phyloP scores from a whole-genome alignment of 2,113 vertebrate species.

The Amphiprion percula region DNA sequence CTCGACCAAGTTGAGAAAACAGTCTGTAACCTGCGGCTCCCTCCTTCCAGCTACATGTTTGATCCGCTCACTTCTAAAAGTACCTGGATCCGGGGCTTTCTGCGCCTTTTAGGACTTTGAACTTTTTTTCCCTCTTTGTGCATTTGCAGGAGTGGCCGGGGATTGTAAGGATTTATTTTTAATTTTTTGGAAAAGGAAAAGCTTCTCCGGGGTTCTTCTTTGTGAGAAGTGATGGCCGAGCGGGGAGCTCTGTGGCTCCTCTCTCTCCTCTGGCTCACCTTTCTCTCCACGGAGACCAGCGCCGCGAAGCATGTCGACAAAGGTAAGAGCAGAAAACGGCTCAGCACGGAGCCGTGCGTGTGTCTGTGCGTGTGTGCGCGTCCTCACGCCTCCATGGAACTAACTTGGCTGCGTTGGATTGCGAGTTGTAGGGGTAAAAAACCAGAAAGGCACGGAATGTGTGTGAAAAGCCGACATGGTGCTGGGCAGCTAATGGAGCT shows the following conservation, averaged over 20 bases:
- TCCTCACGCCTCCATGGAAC: neutral
- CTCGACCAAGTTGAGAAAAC: slow-evolving; percentile 82
- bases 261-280: slow-evolving; percentile 86
- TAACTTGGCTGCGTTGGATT: slow-evolving; percentile 42
- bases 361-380: neutral
- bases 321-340: slow-evolving; percentile 74
- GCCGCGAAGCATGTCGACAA: slow-evolving; percentile 83
- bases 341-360: neutral
- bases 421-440: slow-evolving; percentile 19
- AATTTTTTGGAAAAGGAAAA: slow-evolving; percentile 19
- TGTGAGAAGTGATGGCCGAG: slow-evolving; percentile 88
- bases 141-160: slow-evolving; percentile 53
- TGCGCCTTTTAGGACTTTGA: slow-evolving; percentile 74
- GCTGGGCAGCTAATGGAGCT: slow-evolving; percentile 40
- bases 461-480: slow-evolving; percentile 28
- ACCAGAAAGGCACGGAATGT: slow-evolving; percentile 25
- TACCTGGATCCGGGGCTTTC: slow-evolving; percentile 78
- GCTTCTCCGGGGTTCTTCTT: slow-evolving; percentile 68
- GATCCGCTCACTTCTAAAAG: slow-evolving; percentile 72
- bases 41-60: slow-evolving; percentile 79
- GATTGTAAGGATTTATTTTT: slow-evolving; percentile 67
- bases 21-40: slow-evolving; percentile 72
- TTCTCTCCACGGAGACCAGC: slow-evolving; percentile 72
- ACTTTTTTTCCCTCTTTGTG: slow-evolving; percentile 64
- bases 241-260: slow-evolving; percentile 87